Percentiles rank a stretch among this genome's conserved stretches.
These are phyloP conservation scores for Lamprotornis superbus DNA, from an alignment of 2,113 vertebrate species.

Conservation along the genomic window DNA sequence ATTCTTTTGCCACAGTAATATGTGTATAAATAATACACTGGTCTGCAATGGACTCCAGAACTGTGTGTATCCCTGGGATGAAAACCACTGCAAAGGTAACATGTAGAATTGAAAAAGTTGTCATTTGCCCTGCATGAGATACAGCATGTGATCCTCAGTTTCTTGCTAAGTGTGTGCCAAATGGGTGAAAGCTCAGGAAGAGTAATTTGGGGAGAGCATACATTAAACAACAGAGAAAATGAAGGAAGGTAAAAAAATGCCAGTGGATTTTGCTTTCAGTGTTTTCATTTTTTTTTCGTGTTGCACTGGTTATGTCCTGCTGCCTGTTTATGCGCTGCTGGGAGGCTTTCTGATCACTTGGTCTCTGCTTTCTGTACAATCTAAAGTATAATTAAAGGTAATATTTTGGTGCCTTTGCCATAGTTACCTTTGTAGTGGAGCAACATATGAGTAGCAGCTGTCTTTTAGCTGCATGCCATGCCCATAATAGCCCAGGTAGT, in stretches of 20 bases:
- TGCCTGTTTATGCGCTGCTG: neutral
- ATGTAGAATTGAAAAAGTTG: neutral
- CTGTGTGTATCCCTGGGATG: constrained; percentile 98
- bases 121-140: neutral
- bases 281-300: neutral
- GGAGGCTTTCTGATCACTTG: neutral
- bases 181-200: neutral
- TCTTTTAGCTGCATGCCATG: neutral
- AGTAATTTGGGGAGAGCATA: neutral
- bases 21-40: constrained; percentile 98
- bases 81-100: constrained; percentile 98
- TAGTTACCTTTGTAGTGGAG: neutral
- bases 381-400: neutral
- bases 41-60: constrained; percentile 98
- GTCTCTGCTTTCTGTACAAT: neutral
- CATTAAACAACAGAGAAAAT: neutral
- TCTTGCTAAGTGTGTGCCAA: neutral
- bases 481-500: neutral
- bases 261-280: neutral
- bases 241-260: neutral
- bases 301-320: neutral
- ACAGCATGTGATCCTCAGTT: neutral
- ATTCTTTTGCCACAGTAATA: constrained; percentile 99
- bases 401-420: neutral
- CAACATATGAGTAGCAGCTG: neutral